A percentile compares a stretch with the other conserved stretches of the same genome.
These are phyloP conservation scores for Cecidostiba fungosa DNA, from an alignment of 2,888 invertebrate species.

Conservation along the genomic window DNA sequence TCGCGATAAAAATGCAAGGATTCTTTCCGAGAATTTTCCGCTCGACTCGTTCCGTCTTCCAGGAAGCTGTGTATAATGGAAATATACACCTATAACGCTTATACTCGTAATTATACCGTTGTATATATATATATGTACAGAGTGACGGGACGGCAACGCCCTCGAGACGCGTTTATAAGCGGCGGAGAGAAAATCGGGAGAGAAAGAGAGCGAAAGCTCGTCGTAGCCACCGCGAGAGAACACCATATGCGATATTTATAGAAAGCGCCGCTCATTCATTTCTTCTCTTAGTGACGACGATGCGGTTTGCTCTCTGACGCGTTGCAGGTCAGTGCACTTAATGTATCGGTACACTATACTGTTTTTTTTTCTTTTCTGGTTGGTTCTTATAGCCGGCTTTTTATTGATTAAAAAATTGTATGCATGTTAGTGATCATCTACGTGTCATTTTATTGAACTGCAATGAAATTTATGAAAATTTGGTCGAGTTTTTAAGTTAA, in stretches of 20 bases:
- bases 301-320: not conserved
- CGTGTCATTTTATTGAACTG: no score
- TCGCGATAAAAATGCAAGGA: not conserved
- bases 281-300: conserved; percentile 27
- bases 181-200: conserved; percentile 12
- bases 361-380: no score
- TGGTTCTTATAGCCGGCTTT: no score
- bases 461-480: no score
- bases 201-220: conserved; percentile 31
- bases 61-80: not conserved
- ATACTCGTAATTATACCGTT: not conserved
- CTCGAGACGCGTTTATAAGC: not conserved
- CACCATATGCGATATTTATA: conserved; percentile 53
- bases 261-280: conserved; percentile 52
- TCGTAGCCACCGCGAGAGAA: not conserved
- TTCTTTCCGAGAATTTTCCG: not conserved
- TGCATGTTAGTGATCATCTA: no score
- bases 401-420: no score
- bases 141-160: conserved; percentile 4
- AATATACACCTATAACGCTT: not conserved
- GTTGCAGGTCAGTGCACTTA: conserved; percentile 2
- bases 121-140: not conserved
- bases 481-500: no score
- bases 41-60: not conserved
- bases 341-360: no score